Percentiles rank a stretch among this genome's conserved stretches.
phyloP scores from a whole-genome alignment of 1,140 invertebrate genomes.

The Trichogramma pretiosum region DNA sequence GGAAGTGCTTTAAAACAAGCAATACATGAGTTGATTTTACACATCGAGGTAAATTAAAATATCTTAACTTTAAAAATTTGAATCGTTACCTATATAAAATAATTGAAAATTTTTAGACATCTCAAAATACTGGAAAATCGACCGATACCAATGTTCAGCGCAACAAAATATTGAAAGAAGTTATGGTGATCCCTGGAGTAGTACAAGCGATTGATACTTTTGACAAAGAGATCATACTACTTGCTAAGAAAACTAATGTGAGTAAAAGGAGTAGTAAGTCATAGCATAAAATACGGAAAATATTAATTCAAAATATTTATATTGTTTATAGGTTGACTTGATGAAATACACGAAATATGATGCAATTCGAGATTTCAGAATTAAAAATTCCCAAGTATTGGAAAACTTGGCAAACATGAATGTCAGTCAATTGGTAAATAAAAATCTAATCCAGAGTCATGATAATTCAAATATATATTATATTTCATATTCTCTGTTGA shows the following conservation, averaged over 20 bases:
- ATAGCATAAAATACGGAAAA: background rate
- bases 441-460: too few species aligned
- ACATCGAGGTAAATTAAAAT: conserved; percentile 41
- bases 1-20: conserved; percentile 48
- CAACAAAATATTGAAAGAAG: conserved; percentile 52
- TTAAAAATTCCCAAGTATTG: conserved; percentile 40
- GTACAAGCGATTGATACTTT: conserved; percentile 53
- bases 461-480: too few species aligned
- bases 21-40: conserved; percentile 48
- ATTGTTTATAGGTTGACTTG: conserved; percentile 33
- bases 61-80: background rate
- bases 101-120: conserved; percentile 23
- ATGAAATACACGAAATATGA: conserved; percentile 48
- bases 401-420: conserved; percentile 42
- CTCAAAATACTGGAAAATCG: conserved; percentile 31
- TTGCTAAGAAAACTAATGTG: conserved; percentile 50
- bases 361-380: conserved; percentile 50
- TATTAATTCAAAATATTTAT: too few species aligned
- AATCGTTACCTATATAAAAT: conserved; percentile 9
- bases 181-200: conserved; percentile 50
- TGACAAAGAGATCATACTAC: conserved; percentile 47
- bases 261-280: conserved; percentile 13
- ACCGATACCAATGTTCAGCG: conserved; percentile 40
- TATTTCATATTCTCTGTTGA: too few species aligned
- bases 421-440: too few species aligned